Evolutionary conservation across 2,888 invertebrate species (phyloP).

Genomic region (Phymatocera aterrima): DNA sequence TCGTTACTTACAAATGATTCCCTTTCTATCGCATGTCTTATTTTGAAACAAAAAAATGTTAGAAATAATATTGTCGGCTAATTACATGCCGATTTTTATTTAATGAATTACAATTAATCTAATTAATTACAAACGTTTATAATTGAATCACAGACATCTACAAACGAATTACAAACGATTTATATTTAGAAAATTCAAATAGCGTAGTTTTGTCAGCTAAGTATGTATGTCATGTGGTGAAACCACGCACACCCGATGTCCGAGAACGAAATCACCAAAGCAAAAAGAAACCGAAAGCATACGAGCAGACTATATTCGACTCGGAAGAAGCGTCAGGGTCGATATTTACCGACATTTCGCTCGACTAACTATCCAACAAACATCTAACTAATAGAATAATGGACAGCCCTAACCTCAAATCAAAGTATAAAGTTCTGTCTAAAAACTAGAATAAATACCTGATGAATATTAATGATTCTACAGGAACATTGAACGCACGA

Average conservation of each 20-base stretch:
- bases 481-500: slow-evolving; percentile 52
- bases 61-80: neutral
- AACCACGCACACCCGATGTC: no score
- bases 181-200: neutral
- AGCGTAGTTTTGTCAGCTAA: neutral
- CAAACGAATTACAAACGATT: slow-evolving; percentile 23
- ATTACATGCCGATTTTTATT: slow-evolving; percentile 1
- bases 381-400: neutral
- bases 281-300: no score
- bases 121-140: neutral
- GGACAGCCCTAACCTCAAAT: neutral
- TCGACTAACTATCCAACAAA: no score
- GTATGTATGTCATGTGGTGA: no score
- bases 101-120: neutral
- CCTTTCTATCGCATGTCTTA: neutral
- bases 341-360: no score
- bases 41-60: neutral
- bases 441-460: slow-evolving; percentile 54
- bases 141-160: neutral
- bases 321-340: no score
- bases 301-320: no score
- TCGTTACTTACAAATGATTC: slow-evolving; percentile 14
- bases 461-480: slow-evolving; percentile 53
- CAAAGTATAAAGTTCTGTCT: neutral
- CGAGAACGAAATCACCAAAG: no score